Evolutionary conservation across 2,888 invertebrate species (phyloP), one percentile per base, ranked within the genome.

Genomic region (Mystacides longicornis): DNA sequence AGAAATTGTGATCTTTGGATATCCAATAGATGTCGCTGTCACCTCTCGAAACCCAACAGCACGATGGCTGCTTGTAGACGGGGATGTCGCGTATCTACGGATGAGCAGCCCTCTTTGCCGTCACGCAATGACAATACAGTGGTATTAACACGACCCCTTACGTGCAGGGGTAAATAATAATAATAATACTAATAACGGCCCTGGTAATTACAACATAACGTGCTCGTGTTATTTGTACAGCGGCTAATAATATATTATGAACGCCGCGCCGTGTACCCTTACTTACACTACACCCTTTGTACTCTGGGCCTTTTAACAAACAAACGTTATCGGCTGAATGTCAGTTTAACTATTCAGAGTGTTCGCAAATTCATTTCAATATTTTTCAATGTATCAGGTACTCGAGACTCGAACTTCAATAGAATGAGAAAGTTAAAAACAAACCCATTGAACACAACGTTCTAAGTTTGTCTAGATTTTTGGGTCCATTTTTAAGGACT

Each of bases 191-290:
- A 31, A 31, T 9, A 31, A 31, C 31, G 31, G 31, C 31, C 9
- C 31, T 9, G 45, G 45, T 45, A 45, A 45, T 45, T 45, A 21
- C 45, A 3, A 45, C 45, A 45, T 45, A 11, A 45, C 45, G 45
- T 45, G 48, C 21, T 48, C n/a, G 16, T 21, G 45, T 11, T 45
- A 21, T 45, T 45, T 45, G 45, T 45, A 20, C 16, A n/a, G 45
- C 20, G 18, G 45, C 45, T 45, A 45, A 45, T 45, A 45, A 45
- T 45, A 45, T 45, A 45, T 45, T n/a, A n/a, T n/a, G n/a, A n/a
- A n/a, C n/a, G n/a, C n/a, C n/a, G n/a, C n/a, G n/a, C n/a, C n/a
- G n/a, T n/a, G n/a, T n/a, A n/a, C n/a, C n/a, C n/a, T n/a, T n/a
- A n/a, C n/a, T n/a, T n/a, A n/a, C n/a, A n/a, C n/a, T n/a, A n/a